Percentiles rank a stretch among this genome's conserved stretches.
phyloP scores from a whole-genome alignment of 2,888 invertebrate species.

The Dolomedes plantarius region DNA sequence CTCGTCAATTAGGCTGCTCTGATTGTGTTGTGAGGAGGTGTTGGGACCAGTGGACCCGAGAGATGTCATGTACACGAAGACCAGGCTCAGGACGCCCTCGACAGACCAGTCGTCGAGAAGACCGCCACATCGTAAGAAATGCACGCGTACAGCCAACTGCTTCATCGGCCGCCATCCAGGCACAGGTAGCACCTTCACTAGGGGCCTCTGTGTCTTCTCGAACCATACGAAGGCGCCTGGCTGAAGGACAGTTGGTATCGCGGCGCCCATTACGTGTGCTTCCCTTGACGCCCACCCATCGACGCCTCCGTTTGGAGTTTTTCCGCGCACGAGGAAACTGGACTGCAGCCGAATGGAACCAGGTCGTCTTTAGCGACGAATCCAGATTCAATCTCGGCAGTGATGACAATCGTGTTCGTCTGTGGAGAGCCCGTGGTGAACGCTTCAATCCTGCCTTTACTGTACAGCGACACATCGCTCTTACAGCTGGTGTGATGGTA shows the following conservation, averaged over 20 bases:
- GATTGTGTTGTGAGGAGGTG: conserved; percentile 9
- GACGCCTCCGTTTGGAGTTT: neutral
- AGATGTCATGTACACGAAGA: neutral
- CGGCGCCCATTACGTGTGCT: conserved; percentile 10
- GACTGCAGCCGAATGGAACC: conserved; percentile 11
- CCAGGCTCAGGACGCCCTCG: conserved; percentile 12
- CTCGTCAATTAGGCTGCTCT: too few species aligned
- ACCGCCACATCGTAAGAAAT: neutral
- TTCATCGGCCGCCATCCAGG: conserved; percentile 6
- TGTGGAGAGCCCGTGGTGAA: neutral
- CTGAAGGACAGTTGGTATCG: conserved; percentile 17
- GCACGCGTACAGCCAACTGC: conserved; percentile 16
- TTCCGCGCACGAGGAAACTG: neutral
- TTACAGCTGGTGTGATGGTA: conserved; percentile 21
- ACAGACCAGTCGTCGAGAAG: conserved; percentile 10
- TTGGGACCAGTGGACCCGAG: conserved; percentile 22
- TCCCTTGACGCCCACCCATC: conserved; percentile 13
- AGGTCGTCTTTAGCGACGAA: too few species aligned
- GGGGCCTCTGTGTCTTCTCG: neutral
- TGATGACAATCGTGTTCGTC: conserved; percentile 11
- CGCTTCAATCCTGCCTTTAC: neutral
- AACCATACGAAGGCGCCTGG: neutral
- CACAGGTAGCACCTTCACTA: conserved; percentile 16
- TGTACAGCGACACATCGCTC: neutral
- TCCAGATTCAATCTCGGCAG: neutral